Base-by-base conservation (phyloP, 2,113 vertebrate genomes). In the Prunella himalayana region DNA sequence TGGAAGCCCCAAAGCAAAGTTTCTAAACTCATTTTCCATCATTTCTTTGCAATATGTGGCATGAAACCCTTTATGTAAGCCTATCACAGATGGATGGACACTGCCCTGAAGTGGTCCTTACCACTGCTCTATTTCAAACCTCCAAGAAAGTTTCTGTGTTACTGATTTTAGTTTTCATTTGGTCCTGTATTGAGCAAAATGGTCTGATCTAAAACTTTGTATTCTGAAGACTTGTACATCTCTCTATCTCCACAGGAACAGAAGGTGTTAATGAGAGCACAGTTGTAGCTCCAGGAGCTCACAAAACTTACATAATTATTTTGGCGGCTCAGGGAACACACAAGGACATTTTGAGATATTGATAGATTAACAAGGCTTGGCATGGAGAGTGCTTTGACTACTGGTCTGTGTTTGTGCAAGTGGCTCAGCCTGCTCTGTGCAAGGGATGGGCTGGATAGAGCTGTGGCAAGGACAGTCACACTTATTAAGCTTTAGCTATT, bases 361-460 rank as follows among this genome's bases (percentile, higher is more conserved):
- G 2, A 42, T 41, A 65, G 54, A 86, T 92, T 80, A 94, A 63
- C 60, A 82, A 11, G 35, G 24, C 66, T 94, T 87, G 85, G 71
- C 85, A 47, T 44, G 31, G 68, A 70, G 81, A 86, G 15, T 93
- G 91, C 87, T 95, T 94, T 94, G 93, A 77, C 90, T 95, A 22
- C 27, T 80, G 61, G 18, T 50, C 78, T 87, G 44, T 82, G 79
- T 82, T 94, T 93, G 42, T 85, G 66, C 50, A 70, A 76, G 70
- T 15, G 33, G 37, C 50, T 78, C 51, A 64, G 71, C 59, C 54
- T 72, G 54, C 18, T 54, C 44, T 27, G 20, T 45, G 57, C n/a
- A 35, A 57, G 33, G 33, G 41, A 71, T 69, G 66, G 92, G 42
- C 33, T 83, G 64, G 41, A 63, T 0, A 33, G 50, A 86, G 50